Percentiles rank a stretch among this genome's conserved stretches.
These are phyloP conservation scores for human (Homo sapiens) DNA, from an alignment of 2,113 vertebrate species.

Conservation along the genomic window DNA sequence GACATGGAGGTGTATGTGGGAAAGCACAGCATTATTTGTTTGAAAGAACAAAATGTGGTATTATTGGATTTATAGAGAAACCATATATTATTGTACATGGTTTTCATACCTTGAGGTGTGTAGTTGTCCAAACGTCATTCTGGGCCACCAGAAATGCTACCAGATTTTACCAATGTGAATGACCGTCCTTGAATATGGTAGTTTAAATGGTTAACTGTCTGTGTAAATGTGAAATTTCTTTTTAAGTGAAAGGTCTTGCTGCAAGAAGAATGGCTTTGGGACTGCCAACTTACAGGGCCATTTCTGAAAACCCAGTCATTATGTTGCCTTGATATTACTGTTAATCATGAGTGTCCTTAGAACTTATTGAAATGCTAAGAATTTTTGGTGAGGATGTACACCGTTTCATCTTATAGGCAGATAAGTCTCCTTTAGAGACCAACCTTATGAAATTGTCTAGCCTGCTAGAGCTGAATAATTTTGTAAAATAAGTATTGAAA, in stretches of 20 bases:
- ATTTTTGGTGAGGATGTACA: not conserved
- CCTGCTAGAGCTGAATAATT: constrained; percentile 67
- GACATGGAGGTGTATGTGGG: not conserved
- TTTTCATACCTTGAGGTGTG: not conserved
- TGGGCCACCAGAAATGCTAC: not conserved
- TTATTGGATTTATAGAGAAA: not conserved
- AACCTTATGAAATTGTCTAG: constrained; percentile 56
- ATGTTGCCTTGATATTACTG: not conserved
- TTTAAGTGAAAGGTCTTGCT: not conserved
- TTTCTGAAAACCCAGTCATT: not conserved
- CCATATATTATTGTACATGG: not conserved
- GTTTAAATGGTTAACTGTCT: not conserved
- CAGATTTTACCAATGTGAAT: not conserved
- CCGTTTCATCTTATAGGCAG: not conserved
- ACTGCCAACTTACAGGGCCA: not conserved
- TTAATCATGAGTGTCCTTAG: not conserved
- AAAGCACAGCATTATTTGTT: not conserved
- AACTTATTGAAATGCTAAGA: not conserved
- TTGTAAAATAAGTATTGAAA: constrained; percentile 72
- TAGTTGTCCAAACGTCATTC: not conserved
- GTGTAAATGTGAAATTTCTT: not conserved
- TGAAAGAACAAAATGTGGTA: not conserved
- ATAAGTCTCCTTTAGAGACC: not conserved
- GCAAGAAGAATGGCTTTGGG: constrained; percentile 14
- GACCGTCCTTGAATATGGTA: not conserved